These are phyloP conservation scores for Mystacornis crossleyi DNA, from an alignment of 2,113 vertebrate species.

Conservation along the genomic window DNA sequence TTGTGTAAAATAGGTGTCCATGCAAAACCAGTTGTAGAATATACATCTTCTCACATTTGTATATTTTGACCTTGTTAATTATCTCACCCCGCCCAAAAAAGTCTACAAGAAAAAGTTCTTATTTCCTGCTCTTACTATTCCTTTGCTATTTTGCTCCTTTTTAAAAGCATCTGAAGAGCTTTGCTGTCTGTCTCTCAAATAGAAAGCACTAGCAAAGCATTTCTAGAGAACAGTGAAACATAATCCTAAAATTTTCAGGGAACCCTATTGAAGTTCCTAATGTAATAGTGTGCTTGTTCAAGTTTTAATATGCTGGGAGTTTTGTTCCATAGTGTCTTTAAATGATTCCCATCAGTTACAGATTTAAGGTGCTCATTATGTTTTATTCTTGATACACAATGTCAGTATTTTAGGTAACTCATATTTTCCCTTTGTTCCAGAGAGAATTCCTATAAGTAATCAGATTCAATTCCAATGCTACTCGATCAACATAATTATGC, in stretches of 20 bases:
- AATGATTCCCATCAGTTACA: not conserved
- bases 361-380: not conserved
- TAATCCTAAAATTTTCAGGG: not conserved
- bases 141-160: not conserved
- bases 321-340: not conserved
- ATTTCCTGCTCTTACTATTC: not conserved
- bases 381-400: not conserved
- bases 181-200: slow-evolving; percentile 65
- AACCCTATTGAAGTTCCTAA: not conserved
- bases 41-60: not conserved
- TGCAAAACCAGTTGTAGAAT: not conserved
- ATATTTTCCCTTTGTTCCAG: not conserved
- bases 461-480: not conserved
- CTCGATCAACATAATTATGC: not conserved
- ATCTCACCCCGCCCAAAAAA: not conserved
- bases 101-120: not conserved
- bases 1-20: not conserved
- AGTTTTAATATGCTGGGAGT: not conserved
- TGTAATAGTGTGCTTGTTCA: not conserved
- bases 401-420: not conserved
- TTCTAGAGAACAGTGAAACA: not conserved
- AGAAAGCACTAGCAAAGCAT: slow-evolving; percentile 41
- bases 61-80: not conserved
- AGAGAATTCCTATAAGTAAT: not conserved
- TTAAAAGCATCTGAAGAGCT: slow-evolving; percentile 40